Percentiles rank a stretch among this genome's conserved stretches.
Conservation (phyloP, 1,140 invertebrate genomes). For the Cardiocondyla obscurior region DNA sequence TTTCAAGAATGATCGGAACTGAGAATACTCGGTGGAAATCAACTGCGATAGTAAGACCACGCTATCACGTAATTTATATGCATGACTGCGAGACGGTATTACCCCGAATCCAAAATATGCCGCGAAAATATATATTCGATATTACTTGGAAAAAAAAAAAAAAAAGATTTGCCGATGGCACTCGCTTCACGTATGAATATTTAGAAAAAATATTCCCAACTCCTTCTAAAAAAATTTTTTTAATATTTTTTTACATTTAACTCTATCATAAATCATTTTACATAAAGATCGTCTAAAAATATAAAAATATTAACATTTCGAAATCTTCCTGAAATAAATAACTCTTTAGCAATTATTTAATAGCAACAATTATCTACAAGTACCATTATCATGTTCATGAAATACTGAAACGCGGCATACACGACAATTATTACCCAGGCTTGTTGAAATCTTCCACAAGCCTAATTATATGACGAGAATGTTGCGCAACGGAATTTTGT, state of each 20-base stretch:
- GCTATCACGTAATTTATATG: slow-evolving; percentile 42
- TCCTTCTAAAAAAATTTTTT: neutral
- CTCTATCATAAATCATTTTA: no score
- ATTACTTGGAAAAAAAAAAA: slow-evolving; percentile 1
- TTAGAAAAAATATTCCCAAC: neutral
- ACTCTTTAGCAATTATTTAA: neutral
- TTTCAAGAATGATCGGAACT: slow-evolving; percentile 33
- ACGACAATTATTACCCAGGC: neutral
- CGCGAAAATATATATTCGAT: slow-evolving; percentile 27
- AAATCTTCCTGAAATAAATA: neutral
- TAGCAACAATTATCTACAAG: neutral
- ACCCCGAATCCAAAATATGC: slow-evolving; percentile 1
- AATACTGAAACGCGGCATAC: neutral
- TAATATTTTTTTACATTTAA: neutral
- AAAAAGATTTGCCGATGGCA: neutral
- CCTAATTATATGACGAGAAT: neutral
- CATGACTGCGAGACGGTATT: slow-evolving; percentile 15
- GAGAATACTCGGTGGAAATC: slow-evolving; percentile 48
- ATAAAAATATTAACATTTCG: no score
- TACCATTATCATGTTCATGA: neutral
- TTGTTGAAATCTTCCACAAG: neutral
- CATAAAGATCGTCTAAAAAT: neutral
- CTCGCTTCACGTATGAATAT: neutral
- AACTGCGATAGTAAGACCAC: neutral
- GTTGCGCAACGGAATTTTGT: neutral